A percentile compares a stretch with the other conserved stretches of the same genome.
Conservation (phyloP, 2,113 vertebrate species). For the Aspidoscelis tigris region DNA sequence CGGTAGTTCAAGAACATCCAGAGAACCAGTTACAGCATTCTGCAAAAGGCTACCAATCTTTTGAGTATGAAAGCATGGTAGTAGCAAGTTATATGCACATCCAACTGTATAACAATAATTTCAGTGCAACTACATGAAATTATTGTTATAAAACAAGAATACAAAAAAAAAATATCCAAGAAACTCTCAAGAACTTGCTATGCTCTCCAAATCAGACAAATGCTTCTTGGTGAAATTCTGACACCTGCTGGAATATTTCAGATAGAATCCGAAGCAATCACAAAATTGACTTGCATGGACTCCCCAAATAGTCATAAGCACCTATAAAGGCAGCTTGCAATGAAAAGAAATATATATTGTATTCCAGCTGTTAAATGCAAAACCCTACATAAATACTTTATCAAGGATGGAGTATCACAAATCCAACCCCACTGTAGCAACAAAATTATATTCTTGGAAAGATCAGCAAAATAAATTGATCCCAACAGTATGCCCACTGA, state of each 20-base stretch:
- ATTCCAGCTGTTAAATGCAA: too few relatives aligned
- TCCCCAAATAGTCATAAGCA: not conserved
- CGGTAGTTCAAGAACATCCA: too few relatives aligned
- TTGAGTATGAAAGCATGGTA: not conserved
- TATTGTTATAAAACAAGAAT: not conserved
- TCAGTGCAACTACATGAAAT: constrained; percentile 1
- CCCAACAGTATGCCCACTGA: too few relatives aligned
- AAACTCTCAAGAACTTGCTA: not conserved
- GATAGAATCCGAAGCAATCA: not conserved
- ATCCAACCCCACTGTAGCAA: too few relatives aligned
- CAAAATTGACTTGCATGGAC: not conserved
- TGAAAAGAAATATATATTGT: not conserved
- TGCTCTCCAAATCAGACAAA: not conserved
- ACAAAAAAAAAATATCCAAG: not conserved
- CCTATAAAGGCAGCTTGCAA: too few relatives aligned
- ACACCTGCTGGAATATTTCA: not conserved
- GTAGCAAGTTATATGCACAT: not conserved
- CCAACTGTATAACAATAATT: not conserved
- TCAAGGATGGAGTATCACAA: too few relatives aligned
- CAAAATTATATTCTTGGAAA: too few relatives aligned
- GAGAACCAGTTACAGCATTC: too few relatives aligned
- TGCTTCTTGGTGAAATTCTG: constrained; percentile 4
- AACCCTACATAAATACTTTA: too few relatives aligned
- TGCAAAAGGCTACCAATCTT: too few relatives aligned
- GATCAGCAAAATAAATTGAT: too few relatives aligned